These are phyloP conservation scores for Yponomeuta plumbellus DNA, from an alignment of 2,888 invertebrate species.

Conservation along the genomic window DNA sequence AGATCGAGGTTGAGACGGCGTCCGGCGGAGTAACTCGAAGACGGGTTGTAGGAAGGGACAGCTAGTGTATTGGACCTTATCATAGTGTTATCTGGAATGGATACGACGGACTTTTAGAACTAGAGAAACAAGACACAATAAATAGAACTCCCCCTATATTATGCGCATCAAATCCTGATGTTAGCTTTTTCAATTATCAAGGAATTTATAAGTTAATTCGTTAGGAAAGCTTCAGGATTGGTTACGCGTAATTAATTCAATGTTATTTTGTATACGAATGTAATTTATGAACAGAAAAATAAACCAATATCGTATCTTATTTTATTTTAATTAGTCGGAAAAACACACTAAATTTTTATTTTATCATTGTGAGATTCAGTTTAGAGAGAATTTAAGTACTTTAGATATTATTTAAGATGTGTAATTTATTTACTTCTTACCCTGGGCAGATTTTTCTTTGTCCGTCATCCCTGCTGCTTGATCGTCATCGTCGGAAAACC, in stretches of 20 bases:
- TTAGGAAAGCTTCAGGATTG: no score
- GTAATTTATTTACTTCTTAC: constrained; percentile 28
- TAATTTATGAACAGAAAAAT: no score
- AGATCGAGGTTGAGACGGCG: constrained; percentile 58
- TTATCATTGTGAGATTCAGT: no score
- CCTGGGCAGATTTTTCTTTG: constrained; percentile 64
- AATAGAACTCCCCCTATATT: no score
- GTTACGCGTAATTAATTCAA: no score
- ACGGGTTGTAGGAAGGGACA: constrained; percentile 68
- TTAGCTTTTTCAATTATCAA: no score
- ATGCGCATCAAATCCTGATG: no score
- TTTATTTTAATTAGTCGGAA: no score
- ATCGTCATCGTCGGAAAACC: constrained; percentile 71
- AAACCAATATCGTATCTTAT: no score
- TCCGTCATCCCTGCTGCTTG: constrained; percentile 73
- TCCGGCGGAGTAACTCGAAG: constrained; percentile 53
- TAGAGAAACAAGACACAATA: not conserved
- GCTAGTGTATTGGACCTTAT: constrained; percentile 71
- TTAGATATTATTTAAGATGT: not conserved
- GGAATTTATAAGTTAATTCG: no score
- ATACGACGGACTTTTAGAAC: not conserved
- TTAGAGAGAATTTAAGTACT: not conserved
- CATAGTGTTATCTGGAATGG: constrained; percentile 67
- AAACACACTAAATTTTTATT: no score
- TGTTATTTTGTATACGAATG: no score